Percentiles rank a stretch among this genome's conserved stretches.
phyloP scores from a whole-genome alignment of 2,113 vertebrate genomes.

The Pachypanchax playfairii region DNA sequence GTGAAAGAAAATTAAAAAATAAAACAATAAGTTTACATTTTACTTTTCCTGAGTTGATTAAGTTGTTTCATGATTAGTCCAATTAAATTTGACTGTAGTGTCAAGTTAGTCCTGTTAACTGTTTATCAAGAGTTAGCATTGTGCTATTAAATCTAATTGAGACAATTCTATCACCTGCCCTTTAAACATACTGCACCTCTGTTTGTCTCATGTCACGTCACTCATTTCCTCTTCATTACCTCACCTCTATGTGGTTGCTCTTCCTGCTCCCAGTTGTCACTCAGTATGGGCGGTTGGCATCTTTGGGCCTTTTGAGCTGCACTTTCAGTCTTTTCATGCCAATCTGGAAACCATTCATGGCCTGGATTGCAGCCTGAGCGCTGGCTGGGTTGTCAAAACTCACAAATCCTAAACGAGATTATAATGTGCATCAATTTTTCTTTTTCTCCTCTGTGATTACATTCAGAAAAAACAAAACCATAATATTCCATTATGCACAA shows the following conservation, averaged over 20 bases:
- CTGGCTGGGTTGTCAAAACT: slow-evolving; percentile 94
- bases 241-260: slow-evolving; percentile 59
- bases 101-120: slow-evolving; percentile 37
- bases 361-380: slow-evolving; percentile 91
- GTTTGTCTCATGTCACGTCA: slow-evolving; percentile 11
- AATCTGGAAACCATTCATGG: slow-evolving; percentile 95
- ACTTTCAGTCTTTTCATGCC: slow-evolving; percentile 95
- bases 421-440: slow-evolving; percentile 1
- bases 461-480: slow-evolving; percentile 2
- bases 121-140: slow-evolving; percentile 51
- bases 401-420: slow-evolving; percentile 84
- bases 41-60: slow-evolving; percentile 58
- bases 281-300: slow-evolving; percentile 90
- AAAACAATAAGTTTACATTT: slow-evolving; percentile 75
- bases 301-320: slow-evolving; percentile 92
- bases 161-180: slow-evolving; percentile 26
- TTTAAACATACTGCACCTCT: slow-evolving; percentile 36
- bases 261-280: slow-evolving; percentile 26
- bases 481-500: slow-evolving; percentile 11
- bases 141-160: slow-evolving; percentile 17
- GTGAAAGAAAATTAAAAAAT: slow-evolving; percentile 73
- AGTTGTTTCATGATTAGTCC: slow-evolving; percentile 45
- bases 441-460: slow-evolving; percentile 1
- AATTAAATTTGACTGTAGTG: slow-evolving; percentile 41
- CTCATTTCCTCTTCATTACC: slow-evolving; percentile 29